phyloP scores from a whole-genome alignment of 2,888 invertebrate genomes.

The Synergus laeviventris region DNA sequence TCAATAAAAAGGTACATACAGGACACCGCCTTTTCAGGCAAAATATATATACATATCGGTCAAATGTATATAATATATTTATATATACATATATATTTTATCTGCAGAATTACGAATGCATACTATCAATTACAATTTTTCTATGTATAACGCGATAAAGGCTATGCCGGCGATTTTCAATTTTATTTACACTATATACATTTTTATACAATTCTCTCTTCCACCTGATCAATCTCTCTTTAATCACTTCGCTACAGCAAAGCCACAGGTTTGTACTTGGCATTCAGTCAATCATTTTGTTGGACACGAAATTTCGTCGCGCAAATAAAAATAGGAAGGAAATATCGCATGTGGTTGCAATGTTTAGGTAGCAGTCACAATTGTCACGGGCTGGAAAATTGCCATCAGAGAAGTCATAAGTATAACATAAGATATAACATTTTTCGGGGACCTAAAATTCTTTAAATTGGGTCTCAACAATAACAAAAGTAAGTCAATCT shows the following conservation, averaged over 20 bases:
- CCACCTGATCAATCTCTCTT: constrained; percentile 1
- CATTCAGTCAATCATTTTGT: constrained; percentile 30
- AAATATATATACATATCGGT: constrained; percentile 30
- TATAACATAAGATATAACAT: too few species aligned
- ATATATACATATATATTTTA: constrained; percentile 25
- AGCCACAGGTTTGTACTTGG: constrained; percentile 38
- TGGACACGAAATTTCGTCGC: neutral
- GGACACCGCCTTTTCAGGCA: constrained; percentile 35
- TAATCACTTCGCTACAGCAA: constrained; percentile 15
- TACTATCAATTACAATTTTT: constrained; percentile 29
- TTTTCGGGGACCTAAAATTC: too few species aligned
- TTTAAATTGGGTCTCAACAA: neutral
- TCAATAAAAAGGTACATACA: constrained; percentile 39
- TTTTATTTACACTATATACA: constrained; percentile 32
- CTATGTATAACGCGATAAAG: constrained; percentile 34
- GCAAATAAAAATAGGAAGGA: constrained; percentile 14
- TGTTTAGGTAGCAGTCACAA: neutral
- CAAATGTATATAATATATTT: constrained; percentile 37
- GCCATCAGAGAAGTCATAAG: neutral
- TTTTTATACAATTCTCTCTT: neutral
- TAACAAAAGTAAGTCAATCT: neutral
- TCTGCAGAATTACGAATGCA: constrained; percentile 28
- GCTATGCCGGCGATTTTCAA: constrained; percentile 30
- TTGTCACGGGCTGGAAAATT: neutral
- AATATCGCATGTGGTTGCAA: neutral